These are phyloP conservation scores for Beris morrisii DNA, from an alignment of 2,888 invertebrate species.

Conservation along the genomic window DNA sequence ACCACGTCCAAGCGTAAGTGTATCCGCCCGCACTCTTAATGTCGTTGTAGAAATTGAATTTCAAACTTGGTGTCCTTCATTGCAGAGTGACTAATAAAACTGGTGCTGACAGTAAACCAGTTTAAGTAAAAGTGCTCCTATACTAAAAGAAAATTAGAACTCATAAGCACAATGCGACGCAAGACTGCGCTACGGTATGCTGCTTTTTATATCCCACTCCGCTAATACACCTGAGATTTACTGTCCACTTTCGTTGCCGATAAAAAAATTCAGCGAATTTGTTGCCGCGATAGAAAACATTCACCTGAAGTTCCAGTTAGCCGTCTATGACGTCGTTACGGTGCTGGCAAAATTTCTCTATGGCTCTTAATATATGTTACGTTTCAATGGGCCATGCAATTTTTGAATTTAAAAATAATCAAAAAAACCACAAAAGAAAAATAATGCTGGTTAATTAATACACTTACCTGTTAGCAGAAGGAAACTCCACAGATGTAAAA, in stretches of 20 bases:
- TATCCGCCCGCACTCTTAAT: no score
- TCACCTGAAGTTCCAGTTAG: slow-evolving; percentile 3
- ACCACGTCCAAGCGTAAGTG: no score
- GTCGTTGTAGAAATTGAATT: no score
- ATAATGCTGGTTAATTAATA: not conserved
- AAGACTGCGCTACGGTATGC: not conserved
- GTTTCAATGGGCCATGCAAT: slow-evolving; percentile 1
- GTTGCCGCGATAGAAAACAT: slow-evolving; percentile 3
- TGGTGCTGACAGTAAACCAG: slow-evolving; percentile 18
- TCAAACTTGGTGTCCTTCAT: slow-evolving; percentile 7
- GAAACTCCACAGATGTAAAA: slow-evolving; percentile 4
- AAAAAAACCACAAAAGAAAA: not conserved
- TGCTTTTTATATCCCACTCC: not conserved
- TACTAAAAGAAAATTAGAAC: no score
- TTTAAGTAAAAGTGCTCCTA: slow-evolving; percentile 6
- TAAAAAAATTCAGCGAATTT: slow-evolving; percentile 4
- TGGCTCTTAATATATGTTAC: not conserved
- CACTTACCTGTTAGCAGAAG: slow-evolving; percentile 5
- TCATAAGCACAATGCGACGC: not conserved
- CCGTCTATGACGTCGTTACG: slow-evolving; percentile 15
- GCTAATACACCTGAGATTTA: not conserved
- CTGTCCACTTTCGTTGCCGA: not conserved
- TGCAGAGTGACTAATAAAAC: slow-evolving; percentile 9
- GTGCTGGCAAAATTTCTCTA: slow-evolving; percentile 20
- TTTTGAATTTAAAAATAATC: slow-evolving; percentile 4